Percentiles rank a stretch among this genome's conserved stretches.
Evolutionary conservation across 1,140 invertebrate genomes (phyloP).

Genomic region (Rhyzopertha dominica): DNA sequence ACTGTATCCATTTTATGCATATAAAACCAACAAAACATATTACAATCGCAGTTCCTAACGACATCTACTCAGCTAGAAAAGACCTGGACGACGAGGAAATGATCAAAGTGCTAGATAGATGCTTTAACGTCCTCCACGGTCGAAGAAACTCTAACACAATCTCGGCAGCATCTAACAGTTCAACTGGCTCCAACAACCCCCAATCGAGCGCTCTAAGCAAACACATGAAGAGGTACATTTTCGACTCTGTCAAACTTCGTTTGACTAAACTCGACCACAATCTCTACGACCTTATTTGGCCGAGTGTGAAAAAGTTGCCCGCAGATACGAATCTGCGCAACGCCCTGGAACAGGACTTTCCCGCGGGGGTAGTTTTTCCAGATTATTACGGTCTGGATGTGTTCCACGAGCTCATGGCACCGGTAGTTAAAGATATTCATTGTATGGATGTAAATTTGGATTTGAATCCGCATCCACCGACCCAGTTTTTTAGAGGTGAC

Average conservation of each 20-base stretch:
- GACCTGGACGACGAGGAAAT: constrained; percentile 62
- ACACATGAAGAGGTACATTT: constrained; percentile 61
- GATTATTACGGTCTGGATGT: constrained; percentile 78
- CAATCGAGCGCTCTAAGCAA: constrained; percentile 57
- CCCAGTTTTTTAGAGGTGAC: constrained; percentile 48
- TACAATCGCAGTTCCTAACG: constrained; percentile 56
- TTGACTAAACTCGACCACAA: constrained; percentile 72
- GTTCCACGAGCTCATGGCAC: constrained; percentile 70
- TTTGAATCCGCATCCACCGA: constrained; percentile 55
- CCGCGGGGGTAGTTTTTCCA: constrained; percentile 67
- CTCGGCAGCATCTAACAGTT: constrained; percentile 40
- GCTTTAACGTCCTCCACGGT: constrained; percentile 61
- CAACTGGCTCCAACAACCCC: constrained; percentile 41
- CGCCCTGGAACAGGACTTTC: constrained; percentile 59
- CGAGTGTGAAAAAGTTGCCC: constrained; percentile 67
- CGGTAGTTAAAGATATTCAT: constrained; percentile 73
- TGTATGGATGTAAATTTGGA: constrained; percentile 61
- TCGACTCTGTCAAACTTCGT: constrained; percentile 63
- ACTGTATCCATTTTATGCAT: too few relatives aligned
- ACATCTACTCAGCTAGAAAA: constrained; percentile 63
- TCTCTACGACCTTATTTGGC: constrained; percentile 76
- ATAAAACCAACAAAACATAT: too few relatives aligned
- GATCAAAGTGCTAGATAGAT: constrained; percentile 64
- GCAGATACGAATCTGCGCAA: constrained; percentile 47
- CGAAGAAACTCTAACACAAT: constrained; percentile 44